Percentiles rank a stretch among this genome's conserved stretches.
phyloP scores from a whole-genome alignment of 1,140 invertebrate genomes.

The Drosophila baimaii region DNA sequence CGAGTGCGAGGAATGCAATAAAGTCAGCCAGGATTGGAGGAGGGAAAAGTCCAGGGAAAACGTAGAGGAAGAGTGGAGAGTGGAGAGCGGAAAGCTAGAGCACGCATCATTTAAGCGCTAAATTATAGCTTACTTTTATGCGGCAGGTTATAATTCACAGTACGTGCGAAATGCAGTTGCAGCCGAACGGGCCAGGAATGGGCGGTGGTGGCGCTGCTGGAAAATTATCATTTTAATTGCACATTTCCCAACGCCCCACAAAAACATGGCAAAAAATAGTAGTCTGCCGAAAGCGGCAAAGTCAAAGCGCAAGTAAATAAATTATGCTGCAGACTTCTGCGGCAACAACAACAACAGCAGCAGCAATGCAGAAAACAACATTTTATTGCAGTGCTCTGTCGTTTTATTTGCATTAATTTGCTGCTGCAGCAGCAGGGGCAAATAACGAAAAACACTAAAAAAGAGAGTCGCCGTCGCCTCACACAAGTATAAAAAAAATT shows the following conservation, averaged over 20 bases:
- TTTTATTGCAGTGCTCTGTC: slow-evolving; percentile 64
- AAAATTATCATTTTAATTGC: slow-evolving; percentile 80
- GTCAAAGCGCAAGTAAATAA: slow-evolving; percentile 67
- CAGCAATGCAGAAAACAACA: slow-evolving; percentile 50
- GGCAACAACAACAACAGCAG: slow-evolving; percentile 24
- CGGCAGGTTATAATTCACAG: slow-evolving; percentile 78
- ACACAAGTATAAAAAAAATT: slow-evolving; percentile 53
- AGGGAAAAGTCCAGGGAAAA: neutral
- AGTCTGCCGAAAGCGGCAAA: slow-evolving; percentile 36
- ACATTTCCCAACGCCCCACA: slow-evolving; percentile 55
- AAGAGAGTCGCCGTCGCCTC: neutral
- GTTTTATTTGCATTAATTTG: slow-evolving; percentile 75
- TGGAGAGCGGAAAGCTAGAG: slow-evolving; percentile 26
- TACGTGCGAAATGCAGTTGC: slow-evolving; percentile 75
- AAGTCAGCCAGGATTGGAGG: slow-evolving; percentile 37
- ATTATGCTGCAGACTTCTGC: slow-evolving; percentile 62
- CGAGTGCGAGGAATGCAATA: slow-evolving; percentile 75
- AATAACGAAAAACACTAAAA: slow-evolving; percentile 12
- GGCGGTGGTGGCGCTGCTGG: slow-evolving; percentile 40
- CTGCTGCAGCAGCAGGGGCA: slow-evolving; percentile 28
- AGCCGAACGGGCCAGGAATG: slow-evolving; percentile 8
- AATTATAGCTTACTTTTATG: slow-evolving; percentile 78
- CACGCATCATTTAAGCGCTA: slow-evolving; percentile 79
- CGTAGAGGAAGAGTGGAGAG: no score
- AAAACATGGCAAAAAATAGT: slow-evolving; percentile 26